phyloP scores from a whole-genome alignment of 2,888 invertebrate species.

The Steinernema hermaphroditum region DNA sequence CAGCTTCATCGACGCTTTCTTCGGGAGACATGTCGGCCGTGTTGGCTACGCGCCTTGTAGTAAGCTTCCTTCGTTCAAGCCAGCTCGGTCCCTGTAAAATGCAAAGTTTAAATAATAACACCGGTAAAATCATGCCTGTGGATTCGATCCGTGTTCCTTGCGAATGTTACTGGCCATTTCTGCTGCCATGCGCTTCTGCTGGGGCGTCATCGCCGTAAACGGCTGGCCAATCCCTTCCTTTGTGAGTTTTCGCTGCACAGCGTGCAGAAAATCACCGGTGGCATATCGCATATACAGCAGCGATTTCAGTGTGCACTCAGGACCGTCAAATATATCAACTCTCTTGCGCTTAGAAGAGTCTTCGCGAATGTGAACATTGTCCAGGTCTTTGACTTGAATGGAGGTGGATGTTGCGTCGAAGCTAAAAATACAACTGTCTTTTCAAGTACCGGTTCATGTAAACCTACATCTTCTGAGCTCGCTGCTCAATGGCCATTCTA shows the following conservation, averaged over 20 bases:
- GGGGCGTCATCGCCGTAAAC: neutral
- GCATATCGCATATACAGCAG: constrained; percentile 21
- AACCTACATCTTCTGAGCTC: constrained; percentile 5
- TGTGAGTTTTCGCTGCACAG: constrained; percentile 6
- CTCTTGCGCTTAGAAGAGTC: neutral
- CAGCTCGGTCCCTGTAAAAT: neutral
- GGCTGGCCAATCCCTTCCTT: constrained; percentile 6
- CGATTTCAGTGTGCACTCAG: neutral
- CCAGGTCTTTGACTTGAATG: neutral
- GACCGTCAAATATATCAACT: constrained; percentile 1
- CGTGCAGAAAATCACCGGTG: neutral
- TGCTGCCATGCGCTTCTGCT: constrained; percentile 9
- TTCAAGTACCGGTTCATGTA: neutral
- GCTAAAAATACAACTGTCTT: neutral
- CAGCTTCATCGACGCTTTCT: neutral
- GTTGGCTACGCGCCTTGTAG: neutral
- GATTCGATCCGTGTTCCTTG: neutral
- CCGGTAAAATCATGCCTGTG: neutral
- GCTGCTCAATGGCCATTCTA: neutral
- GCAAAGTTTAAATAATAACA: neutral
- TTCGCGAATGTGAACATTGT: neutral
- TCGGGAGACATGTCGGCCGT: too few relatives aligned
- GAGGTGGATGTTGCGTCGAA: constrained; percentile 41
- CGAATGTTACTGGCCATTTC: neutral
- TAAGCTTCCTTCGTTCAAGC: neutral